Evolutionary conservation across 2,888 invertebrate genomes (phyloP).

Genomic region (Plagodis pulveraria): DNA sequence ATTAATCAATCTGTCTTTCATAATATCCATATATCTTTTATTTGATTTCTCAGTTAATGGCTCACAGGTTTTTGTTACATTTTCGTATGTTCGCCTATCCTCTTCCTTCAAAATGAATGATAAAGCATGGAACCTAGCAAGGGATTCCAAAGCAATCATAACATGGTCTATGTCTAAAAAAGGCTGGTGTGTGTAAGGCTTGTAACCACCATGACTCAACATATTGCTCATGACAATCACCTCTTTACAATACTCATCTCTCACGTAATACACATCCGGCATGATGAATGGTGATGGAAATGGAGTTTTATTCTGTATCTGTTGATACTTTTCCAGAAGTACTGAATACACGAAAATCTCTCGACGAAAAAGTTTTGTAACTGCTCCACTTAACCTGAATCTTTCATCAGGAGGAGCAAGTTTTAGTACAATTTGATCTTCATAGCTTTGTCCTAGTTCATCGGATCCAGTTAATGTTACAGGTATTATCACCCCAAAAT

Average conservation of each 20-base stretch:
- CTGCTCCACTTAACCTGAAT: conserved; percentile 70
- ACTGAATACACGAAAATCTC: conserved; percentile 69
- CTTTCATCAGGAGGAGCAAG: conserved; percentile 71
- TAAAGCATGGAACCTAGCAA: conserved; percentile 70
- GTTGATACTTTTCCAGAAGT: conserved; percentile 54
- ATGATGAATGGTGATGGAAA: conserved; percentile 42
- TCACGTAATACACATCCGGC: conserved; percentile 63
- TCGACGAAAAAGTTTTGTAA: conserved; percentile 64
- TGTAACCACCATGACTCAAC: conserved; percentile 55
- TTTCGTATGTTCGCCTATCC: conserved; percentile 47
- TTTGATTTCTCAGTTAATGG: conserved; percentile 61
- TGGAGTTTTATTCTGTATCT: conserved; percentile 43
- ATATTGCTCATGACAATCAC: conserved; percentile 68
- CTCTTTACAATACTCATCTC: conserved; percentile 65
- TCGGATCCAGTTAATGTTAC: conserved; percentile 50
- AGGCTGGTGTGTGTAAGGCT: conserved; percentile 51
- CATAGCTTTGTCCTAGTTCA: conserved; percentile 16
- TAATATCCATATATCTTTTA: conserved; percentile 64
- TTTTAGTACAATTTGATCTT: conserved; percentile 61
- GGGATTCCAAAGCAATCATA: conserved; percentile 54
- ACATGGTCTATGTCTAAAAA: conserved; percentile 68
- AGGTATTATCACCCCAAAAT: conserved; percentile 71
- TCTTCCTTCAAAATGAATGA: conserved; percentile 62
- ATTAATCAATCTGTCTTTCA: conserved; percentile 66
- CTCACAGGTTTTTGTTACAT: conserved; percentile 55